Evolutionary conservation across 2,888 invertebrate species (phyloP).

Genomic region (Apoderus coryli): DNA sequence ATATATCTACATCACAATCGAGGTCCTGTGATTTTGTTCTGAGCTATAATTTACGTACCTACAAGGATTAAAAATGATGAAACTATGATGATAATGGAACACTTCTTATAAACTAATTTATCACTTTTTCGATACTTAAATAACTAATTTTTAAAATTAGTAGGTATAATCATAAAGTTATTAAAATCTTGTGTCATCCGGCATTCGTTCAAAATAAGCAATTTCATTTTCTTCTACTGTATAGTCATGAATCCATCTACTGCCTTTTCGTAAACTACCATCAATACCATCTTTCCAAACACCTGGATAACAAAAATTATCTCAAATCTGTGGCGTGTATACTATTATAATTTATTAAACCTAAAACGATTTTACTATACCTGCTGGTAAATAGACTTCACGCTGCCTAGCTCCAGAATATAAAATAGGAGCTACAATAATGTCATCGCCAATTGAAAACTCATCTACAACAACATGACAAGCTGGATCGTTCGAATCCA

Average conservation of each 20-base stretch:
- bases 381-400: conserved; percentile 41
- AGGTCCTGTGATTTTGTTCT: no score
- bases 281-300: conserved; percentile 90
- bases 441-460: conserved; percentile 78
- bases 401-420: conserved; percentile 51
- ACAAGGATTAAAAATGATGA: no score
- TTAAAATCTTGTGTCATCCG: conserved; percentile 68
- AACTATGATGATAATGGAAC: no score
- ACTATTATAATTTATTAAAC: background rate
- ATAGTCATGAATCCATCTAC: conserved; percentile 82
- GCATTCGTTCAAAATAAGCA: conserved; percentile 72
- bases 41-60: no score
- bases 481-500: conserved; percentile 63
- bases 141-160: no score
- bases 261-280: conserved; percentile 71
- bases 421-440: conserved; percentile 81
- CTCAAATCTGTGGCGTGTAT: no score
- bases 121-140: no score
- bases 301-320: conserved; percentile 34
- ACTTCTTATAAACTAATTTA: no score
- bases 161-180: background rate
- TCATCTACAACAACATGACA: conserved; percentile 69
- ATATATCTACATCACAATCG: no score
- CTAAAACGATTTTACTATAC: conserved; percentile 7
- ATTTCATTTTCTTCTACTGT: conserved; percentile 64